These are phyloP conservation scores for Apocrypta bakeri DNA, from an alignment of 1,140 invertebrate species.

Conservation along the genomic window DNA sequence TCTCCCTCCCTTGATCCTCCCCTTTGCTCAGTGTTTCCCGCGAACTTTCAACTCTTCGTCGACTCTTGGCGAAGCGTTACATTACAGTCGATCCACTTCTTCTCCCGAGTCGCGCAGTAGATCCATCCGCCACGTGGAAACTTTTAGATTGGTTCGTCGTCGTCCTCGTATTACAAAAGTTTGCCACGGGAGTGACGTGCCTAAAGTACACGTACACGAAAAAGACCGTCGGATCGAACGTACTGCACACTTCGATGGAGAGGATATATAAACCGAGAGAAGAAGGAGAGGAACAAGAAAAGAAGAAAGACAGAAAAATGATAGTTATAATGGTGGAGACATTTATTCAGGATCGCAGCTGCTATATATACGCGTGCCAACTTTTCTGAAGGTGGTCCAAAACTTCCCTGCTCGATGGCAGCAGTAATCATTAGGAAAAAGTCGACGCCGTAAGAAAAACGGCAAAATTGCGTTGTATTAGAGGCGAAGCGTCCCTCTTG, in stretches of 20 bases:
- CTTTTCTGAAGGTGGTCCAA: conserved; percentile 70
- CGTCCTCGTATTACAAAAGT: conserved; percentile 62
- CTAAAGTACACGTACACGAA: conserved; percentile 46
- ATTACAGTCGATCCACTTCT: conserved; percentile 38
- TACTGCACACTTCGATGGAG: neutral
- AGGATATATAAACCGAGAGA: neutral
- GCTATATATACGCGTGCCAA: conserved; percentile 64
- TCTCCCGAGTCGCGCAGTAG: neutral
- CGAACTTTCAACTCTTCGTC: conserved; percentile 39
- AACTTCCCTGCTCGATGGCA: conserved; percentile 58
- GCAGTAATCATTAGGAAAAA: conserved; percentile 67
- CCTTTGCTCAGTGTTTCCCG: neutral
- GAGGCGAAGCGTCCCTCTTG: conserved; percentile 54
- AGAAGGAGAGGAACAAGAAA: neutral
- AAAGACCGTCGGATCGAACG: conserved; percentile 24
- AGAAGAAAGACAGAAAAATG: conserved; percentile 21
- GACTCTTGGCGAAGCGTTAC: conserved; percentile 42
- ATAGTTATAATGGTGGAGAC: conserved; percentile 66
- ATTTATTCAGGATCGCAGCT: conserved; percentile 67
- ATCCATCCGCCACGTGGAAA: conserved; percentile 48
- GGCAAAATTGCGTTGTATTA: conserved; percentile 70
- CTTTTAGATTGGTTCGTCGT: conserved; percentile 58
- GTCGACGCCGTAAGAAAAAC: conserved; percentile 60
- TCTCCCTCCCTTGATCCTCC: neutral
- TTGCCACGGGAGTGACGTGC: conserved; percentile 48